Evolutionary conservation across 2,797 vertebrate genomes (phyloP).

Genomic region (Orientallactaga sibirica): DNA sequence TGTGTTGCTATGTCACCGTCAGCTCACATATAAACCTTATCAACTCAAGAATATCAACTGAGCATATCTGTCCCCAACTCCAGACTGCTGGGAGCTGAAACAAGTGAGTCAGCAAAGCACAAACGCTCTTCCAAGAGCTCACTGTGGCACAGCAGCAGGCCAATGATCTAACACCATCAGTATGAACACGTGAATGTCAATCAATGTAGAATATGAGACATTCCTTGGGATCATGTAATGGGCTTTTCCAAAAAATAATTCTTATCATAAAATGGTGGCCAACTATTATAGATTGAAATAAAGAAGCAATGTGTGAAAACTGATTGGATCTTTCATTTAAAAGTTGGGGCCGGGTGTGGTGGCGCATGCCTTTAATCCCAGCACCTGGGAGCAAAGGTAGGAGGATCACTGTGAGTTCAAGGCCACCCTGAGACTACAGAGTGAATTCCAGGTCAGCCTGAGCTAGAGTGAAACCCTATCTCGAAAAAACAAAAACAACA

Average conservation of each 20-base stretch:
- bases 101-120: background rate
- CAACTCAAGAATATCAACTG: background rate
- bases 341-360: background rate
- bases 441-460: no score
- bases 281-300: conserved; percentile 36
- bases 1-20: background rate
- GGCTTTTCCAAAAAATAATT: background rate
- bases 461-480: no score
- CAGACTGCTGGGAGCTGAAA: background rate
- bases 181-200: background rate
- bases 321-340: conserved; percentile 33
- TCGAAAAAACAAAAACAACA: no score
- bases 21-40: background rate
- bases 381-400: no score
- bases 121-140: background rate
- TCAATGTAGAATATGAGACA: background rate
- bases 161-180: background rate
- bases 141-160: background rate
- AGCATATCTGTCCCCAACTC: no score
- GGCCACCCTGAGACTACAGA: no score
- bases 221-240: background rate
- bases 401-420: no score
- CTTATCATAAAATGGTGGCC: background rate
- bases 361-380: no score
- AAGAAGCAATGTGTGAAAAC: conserved; percentile 5